A percentile compares a stretch with the other conserved stretches of the same genome.
These are phyloP conservation scores for Daphoenositta chrysoptera DNA, from an alignment of 2,113 vertebrate species.

Conservation along the genomic window DNA sequence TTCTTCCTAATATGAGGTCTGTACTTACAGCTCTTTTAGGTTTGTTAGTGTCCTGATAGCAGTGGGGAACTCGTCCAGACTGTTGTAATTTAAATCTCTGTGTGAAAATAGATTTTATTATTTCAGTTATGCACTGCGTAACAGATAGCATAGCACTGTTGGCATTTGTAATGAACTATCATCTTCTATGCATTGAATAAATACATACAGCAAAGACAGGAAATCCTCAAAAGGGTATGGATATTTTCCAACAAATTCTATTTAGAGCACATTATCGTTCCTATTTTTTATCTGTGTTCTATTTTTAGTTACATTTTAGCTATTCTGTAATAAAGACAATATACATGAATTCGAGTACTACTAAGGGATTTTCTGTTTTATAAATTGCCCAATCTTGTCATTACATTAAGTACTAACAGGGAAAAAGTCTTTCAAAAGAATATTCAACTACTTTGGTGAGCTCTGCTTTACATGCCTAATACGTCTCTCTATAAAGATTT, in stretches of 20 bases:
- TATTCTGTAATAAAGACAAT: neutral
- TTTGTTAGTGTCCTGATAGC: slow-evolving; percentile 84
- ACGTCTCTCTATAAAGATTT: neutral
- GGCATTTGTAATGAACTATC: neutral
- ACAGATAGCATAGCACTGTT: neutral
- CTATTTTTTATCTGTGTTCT: neutral
- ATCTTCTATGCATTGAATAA: neutral
- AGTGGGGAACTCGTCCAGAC: slow-evolving; percentile 80
- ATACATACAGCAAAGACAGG: neutral
- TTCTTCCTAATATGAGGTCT: neutral
- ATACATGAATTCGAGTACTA: neutral
- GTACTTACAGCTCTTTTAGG: slow-evolving; percentile 92
- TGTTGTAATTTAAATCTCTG: slow-evolving; percentile 88
- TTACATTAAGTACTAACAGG: neutral
- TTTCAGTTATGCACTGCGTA: neutral
- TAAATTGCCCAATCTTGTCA: neutral
- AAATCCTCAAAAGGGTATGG: neutral
- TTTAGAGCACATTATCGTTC: neutral
- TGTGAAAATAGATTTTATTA: slow-evolving; percentile 41
- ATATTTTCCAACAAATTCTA: neutral
- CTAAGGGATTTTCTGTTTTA: neutral
- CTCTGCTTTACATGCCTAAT: neutral
- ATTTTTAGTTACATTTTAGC: neutral
- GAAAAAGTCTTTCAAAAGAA: neutral
- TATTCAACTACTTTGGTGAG: neutral